A percentile compares a stretch with the other conserved stretches of the same genome.
Evolutionary conservation across 2,888 invertebrate species (phyloP).

Genomic region (Acheta domesticus): DNA sequence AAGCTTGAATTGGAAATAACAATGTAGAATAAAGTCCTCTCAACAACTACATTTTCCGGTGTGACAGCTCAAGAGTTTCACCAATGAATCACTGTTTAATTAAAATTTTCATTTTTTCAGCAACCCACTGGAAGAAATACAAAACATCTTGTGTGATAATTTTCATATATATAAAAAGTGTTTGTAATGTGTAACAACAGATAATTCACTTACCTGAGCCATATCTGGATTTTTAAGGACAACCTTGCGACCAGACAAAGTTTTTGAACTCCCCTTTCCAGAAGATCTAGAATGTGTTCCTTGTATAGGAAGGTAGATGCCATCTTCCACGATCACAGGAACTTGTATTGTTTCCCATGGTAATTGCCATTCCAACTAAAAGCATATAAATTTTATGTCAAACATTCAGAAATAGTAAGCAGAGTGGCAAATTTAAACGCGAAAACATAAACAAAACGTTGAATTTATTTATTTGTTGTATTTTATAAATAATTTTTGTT

Average conservation of each 20-base stretch:
- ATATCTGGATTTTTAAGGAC: neutral
- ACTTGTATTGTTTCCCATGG: neutral
- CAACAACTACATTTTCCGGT: neutral
- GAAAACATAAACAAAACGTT: too few relatives aligned
- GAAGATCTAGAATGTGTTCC: neutral
- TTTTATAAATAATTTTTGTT: too few relatives aligned
- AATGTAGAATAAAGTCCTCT: too few relatives aligned
- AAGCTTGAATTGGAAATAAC: too few relatives aligned
- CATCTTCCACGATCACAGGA: neutral
- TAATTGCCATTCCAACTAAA: neutral
- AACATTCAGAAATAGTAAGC: too few relatives aligned
- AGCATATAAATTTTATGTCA: neutral
- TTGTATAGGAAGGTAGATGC: neutral
- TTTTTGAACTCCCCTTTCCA: neutral
- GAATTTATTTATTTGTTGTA: too few relatives aligned
- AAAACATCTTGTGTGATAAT: neutral
- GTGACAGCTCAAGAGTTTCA: neutral
- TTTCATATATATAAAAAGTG: too few relatives aligned
- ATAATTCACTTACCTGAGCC: neutral
- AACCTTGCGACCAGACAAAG: neutral
- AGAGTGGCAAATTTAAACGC: too few relatives aligned
- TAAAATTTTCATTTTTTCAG: conserved; percentile 5
- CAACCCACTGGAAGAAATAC: neutral
- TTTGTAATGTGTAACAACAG: too few relatives aligned
- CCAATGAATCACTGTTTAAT: neutral